These are phyloP conservation scores for Phoenicopterus ruber DNA, from an alignment of 2,113 vertebrate species.

Conservation along the genomic window DNA sequence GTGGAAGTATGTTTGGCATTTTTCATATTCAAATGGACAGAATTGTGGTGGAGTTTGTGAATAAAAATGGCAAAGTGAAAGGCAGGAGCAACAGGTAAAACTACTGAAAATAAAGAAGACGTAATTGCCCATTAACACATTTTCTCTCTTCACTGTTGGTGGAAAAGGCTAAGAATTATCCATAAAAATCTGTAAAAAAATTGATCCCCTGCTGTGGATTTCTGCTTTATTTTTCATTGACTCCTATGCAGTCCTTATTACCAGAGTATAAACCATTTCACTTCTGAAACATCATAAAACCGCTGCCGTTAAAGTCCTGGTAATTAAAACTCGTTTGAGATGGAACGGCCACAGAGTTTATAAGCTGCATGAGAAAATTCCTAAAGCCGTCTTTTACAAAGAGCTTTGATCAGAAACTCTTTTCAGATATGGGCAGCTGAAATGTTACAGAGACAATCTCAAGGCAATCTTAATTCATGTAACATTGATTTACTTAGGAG, in stretches of 20 bases:
- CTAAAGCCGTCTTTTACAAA: neutral
- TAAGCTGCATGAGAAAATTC: slow-evolving; percentile 1
- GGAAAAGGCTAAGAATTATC: neutral
- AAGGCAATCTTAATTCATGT: slow-evolving; percentile 50
- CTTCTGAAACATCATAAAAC: slow-evolving; percentile 19
- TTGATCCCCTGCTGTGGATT: neutral
- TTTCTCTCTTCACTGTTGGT: neutral
- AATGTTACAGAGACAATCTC: slow-evolving; percentile 34
- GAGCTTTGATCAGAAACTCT: slow-evolving; percentile 23
- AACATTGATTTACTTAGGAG: slow-evolving; percentile 39
- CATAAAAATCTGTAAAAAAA: neutral
- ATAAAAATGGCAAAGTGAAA: neutral
- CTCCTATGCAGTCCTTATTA: slow-evolving; percentile 8
- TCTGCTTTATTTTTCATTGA: neutral
- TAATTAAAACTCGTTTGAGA: slow-evolving; percentile 17
- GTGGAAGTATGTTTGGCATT: neutral
- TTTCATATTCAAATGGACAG: neutral
- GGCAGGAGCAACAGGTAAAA: neutral
- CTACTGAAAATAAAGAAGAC: neutral
- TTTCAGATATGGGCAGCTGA: slow-evolving; percentile 37
- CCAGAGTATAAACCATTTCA: neutral
- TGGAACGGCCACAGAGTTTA: neutral
- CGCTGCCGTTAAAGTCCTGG: neutral
- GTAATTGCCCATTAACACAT: neutral
- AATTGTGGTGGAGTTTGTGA: neutral